A percentile compares a stretch with the other conserved stretches of the same genome.
Evolutionary conservation across 1,140 invertebrate genomes (phyloP).

Genomic region (Muscidifurax raptorellus): DNA sequence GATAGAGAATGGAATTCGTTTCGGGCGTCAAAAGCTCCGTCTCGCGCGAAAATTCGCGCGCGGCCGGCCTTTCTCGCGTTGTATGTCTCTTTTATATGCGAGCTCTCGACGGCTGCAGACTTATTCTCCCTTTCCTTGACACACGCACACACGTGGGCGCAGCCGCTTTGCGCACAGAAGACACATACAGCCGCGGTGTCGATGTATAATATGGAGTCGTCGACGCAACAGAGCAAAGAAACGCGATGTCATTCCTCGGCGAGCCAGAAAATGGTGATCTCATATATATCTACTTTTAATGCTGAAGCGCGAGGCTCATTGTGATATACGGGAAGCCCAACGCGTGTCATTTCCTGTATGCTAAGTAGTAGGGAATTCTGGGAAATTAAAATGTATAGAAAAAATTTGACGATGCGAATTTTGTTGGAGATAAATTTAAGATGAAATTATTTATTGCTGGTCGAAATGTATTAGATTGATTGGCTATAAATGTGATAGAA

Average conservation of each 20-base stretch:
- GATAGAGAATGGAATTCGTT: slow-evolving; percentile 53
- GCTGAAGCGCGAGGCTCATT: not conserved
- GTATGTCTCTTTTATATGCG: not conserved
- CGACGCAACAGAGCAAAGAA: not conserved
- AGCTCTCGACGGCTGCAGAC: not conserved
- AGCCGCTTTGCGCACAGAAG: not conserved
- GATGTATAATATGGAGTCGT: not conserved
- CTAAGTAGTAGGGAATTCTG: not conserved
- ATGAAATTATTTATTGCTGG: too few species aligned
- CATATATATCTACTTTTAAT: not conserved
- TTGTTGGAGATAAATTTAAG: not conserved
- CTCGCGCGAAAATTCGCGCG: not conserved
- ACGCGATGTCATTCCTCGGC: not conserved
- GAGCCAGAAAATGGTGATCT: not conserved
- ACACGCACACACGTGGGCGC: too few species aligned
- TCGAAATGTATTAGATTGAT: too few species aligned
- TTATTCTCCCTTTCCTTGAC: slow-evolving; percentile 1
- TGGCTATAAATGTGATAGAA: too few species aligned
- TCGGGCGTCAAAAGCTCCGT: slow-evolving; percentile 57
- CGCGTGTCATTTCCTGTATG: not conserved
- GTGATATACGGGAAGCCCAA: not conserved
- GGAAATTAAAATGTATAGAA: not conserved
- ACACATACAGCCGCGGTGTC: not conserved
- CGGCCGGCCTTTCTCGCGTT: not conserved
- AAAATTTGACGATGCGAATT: not conserved